Evolutionary conservation across 1,140 invertebrate genomes (phyloP).

Genomic region (Lasaia peninsularis): DNA sequence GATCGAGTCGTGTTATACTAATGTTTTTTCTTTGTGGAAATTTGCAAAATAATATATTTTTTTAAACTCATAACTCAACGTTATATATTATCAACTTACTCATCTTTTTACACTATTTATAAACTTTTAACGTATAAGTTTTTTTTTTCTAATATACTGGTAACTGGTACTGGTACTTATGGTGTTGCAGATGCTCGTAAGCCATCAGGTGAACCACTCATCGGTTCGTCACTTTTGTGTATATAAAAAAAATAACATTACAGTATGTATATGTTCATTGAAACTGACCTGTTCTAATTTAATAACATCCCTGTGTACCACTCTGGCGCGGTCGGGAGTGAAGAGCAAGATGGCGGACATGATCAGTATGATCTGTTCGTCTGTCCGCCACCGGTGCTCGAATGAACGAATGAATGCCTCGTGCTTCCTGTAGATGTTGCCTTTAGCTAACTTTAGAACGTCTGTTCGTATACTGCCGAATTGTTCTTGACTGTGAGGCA

Average conservation of each 20-base stretch:
- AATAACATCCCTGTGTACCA: constrained; percentile 91
- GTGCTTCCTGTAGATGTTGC: constrained; percentile 91
- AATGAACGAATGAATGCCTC: constrained; percentile 89
- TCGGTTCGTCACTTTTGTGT: too few species aligned
- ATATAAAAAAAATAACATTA: background rate
- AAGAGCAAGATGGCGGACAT: constrained; percentile 94
- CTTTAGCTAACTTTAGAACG: constrained; percentile 90
- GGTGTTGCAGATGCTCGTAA: too few species aligned
- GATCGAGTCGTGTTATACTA: too few species aligned
- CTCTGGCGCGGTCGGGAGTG: constrained; percentile 86
- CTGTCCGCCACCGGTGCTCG: constrained; percentile 86
- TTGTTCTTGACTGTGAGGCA: constrained; percentile 85
- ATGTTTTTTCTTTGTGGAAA: too few species aligned
- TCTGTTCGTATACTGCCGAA: constrained; percentile 88
- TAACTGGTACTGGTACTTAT: too few species aligned
- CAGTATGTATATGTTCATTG: background rate
- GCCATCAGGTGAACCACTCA: too few species aligned
- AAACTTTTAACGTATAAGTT: too few species aligned
- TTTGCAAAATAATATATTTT: too few species aligned
- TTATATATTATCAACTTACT: too few species aligned
- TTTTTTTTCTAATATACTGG: too few species aligned
- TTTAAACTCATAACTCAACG: too few species aligned
- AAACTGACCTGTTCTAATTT: constrained; percentile 84
- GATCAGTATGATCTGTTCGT: constrained; percentile 93
- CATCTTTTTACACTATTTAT: too few species aligned